Conservation (phyloP, 2,113 vertebrate genomes). For the Psittacula cyanocephala region DNA sequence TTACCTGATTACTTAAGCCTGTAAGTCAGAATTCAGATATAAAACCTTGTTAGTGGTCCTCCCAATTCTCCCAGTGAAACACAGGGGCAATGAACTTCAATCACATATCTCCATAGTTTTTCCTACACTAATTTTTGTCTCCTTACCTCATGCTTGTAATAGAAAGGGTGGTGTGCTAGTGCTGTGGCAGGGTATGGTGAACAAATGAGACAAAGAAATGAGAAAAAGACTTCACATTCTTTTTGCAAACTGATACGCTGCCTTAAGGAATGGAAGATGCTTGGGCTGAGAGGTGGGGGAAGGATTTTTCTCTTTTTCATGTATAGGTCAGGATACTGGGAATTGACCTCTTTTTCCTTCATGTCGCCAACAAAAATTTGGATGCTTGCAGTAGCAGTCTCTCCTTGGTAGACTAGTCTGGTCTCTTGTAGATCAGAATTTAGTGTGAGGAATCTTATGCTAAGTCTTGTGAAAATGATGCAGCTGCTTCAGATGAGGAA, state of each 20-base stretch:
- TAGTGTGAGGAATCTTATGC: not conserved
- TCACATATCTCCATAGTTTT: not conserved
- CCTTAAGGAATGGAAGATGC: not conserved
- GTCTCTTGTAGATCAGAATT: not conserved
- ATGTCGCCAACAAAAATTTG: not conserved
- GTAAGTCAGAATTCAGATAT: not conserved
- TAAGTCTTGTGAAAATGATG: not conserved
- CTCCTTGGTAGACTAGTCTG: not conserved
- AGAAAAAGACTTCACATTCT: not conserved
- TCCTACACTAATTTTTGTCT: not conserved
- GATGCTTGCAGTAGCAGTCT: not conserved
- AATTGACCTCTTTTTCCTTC: not conserved
- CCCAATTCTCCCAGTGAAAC: not conserved
- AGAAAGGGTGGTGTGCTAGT: not conserved
- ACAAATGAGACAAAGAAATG: not conserved
- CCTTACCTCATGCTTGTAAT: not conserved
- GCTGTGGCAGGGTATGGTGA: not conserved
- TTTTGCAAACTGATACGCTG: not conserved
- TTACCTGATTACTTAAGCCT: not conserved
- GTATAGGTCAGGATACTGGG: not conserved
- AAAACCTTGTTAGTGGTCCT: not conserved
- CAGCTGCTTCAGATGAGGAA: slow-evolving; percentile 19
- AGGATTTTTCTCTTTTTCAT: not conserved
- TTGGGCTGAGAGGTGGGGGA: not conserved
- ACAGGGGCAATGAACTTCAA: not conserved